Percentiles rank a stretch among this genome's conserved stretches.
Evolutionary conservation across 2,888 invertebrate species (phyloP).

Genomic region (Argynnis bischoffii): DNA sequence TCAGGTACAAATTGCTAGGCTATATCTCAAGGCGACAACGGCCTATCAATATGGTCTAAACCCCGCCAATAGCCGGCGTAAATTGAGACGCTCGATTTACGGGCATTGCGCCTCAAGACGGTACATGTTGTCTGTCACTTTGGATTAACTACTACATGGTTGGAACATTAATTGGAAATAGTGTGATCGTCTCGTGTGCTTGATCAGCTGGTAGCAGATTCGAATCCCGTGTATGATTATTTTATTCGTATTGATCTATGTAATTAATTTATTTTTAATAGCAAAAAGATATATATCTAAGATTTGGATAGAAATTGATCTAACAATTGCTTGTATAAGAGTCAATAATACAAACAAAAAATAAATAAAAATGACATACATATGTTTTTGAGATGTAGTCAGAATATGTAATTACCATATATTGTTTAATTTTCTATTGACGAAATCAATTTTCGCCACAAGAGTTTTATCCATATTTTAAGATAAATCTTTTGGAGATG

Average conservation of each 20-base stretch:
- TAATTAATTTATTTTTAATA: not conserved
- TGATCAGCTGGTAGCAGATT: not conserved
- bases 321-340: too few relatives aligned
- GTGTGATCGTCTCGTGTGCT: not conserved
- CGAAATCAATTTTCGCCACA: too few relatives aligned
- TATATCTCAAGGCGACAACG: constrained; percentile 72
- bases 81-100: constrained; percentile 50
- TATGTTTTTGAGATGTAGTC: too few relatives aligned
- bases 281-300: not conserved
- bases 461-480: too few relatives aligned
- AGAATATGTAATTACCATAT: too few relatives aligned
- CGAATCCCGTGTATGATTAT: not conserved
- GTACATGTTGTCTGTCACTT: constrained; percentile 39
- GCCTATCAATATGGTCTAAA: constrained; percentile 70
- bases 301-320: too few relatives aligned
- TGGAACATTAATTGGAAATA: constrained; percentile 28
- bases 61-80: constrained; percentile 42
- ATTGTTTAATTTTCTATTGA: too few relatives aligned
- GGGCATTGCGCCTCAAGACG: constrained; percentile 41
- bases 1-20: constrained; percentile 61
- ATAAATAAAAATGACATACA: too few relatives aligned
- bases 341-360: too few relatives aligned
- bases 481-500: too few relatives aligned
- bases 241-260: too few relatives aligned
- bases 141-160: constrained; percentile 41